A percentile compares a stretch with the other conserved stretches of the same genome.
These are phyloP conservation scores for Ophion slaviceki DNA, from an alignment of 2,888 invertebrate species.

Conservation along the genomic window DNA sequence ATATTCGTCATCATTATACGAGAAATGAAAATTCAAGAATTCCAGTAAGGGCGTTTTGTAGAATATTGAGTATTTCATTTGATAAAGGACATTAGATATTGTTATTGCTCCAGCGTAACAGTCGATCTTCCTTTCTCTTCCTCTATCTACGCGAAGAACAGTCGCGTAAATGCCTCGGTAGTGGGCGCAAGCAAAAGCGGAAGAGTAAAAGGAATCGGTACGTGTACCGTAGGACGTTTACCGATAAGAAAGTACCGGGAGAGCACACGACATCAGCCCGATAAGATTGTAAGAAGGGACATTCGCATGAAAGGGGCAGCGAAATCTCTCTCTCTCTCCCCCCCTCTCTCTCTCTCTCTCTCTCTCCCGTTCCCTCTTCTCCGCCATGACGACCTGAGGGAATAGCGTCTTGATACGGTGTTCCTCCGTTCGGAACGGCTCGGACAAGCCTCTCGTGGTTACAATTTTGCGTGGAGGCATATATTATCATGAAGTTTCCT, in stretches of 20 bases:
- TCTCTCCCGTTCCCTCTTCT: constrained; percentile 8
- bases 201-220: constrained; percentile 67
- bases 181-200: constrained; percentile 65
- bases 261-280: constrained; percentile 68
- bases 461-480: neutral
- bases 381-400: constrained; percentile 28
- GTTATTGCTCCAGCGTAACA: constrained; percentile 21
- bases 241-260: constrained; percentile 69
- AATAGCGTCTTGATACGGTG: constrained; percentile 18
- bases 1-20: too few relatives aligned
- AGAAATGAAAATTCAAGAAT: neutral
- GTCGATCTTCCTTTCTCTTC: neutral
- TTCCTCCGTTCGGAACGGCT: constrained; percentile 34
- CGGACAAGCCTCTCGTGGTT: constrained; percentile 31
- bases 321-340: constrained; percentile 23
- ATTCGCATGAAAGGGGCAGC: constrained; percentile 67
- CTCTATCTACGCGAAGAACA: constrained; percentile 19
- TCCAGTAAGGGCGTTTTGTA: neutral
- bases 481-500: neutral
- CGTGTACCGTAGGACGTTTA: constrained; percentile 69
- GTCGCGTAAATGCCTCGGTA: constrained; percentile 44
- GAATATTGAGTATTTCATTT: constrained; percentile 1
- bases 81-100: constrained; percentile 25
- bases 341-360: constrained; percentile 3
- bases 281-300: constrained; percentile 68